Base-by-base conservation (phyloP, 2,113 vertebrate genomes). In the Epinephelus fuscoguttatus region DNA sequence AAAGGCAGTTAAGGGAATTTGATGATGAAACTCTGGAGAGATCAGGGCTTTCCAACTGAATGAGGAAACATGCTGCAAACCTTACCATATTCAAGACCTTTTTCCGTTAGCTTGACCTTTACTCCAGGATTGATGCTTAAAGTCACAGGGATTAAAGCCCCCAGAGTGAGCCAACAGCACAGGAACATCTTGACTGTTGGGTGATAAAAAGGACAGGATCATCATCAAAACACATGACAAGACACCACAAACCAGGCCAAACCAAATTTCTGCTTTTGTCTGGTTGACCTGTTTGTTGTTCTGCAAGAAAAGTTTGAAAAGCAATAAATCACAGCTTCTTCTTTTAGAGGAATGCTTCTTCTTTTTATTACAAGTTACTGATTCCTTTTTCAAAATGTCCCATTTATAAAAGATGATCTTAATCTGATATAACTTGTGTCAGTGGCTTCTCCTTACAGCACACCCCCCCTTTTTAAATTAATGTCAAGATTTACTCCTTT, bases 1-100 rank as follows among this genome's bases (percentile, higher is more conserved):
- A 9, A 66, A 74, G 6, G 0, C 5, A 78, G 9, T 45, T 9
- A 45, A 55, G 21, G 23, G 25, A 18, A 30, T 30, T 4, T 12
- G 7, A 56, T 61, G 4, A 67, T 15, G 3, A 72, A 69, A 42
- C 6, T 60, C 17, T 8, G 21, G 42, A 50, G 13, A 21, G 3
- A 49, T 33, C 4, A 0, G 1, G 12, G 4, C 0, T 21, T 49
- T 42, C 14, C 8, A 40, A 17, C 15, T 10, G 18, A 25, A 17
- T n/a, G 40, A 50, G 1, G 3, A 61, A 4, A 11, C 3, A 6
- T 49, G 71, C 21, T 5, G 7, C 21, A 50, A 21, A 45, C n/a
- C 47, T 60, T 84, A 96, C 95, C 94, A 80, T 95, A 96, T 49
- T 96, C 94, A 42, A 96, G 80, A 37, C 93, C 95, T 60, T 95